These are phyloP conservation scores for Trematomus bernacchii DNA, from an alignment of 2,797 vertebrate species.

Conservation along the genomic window DNA sequence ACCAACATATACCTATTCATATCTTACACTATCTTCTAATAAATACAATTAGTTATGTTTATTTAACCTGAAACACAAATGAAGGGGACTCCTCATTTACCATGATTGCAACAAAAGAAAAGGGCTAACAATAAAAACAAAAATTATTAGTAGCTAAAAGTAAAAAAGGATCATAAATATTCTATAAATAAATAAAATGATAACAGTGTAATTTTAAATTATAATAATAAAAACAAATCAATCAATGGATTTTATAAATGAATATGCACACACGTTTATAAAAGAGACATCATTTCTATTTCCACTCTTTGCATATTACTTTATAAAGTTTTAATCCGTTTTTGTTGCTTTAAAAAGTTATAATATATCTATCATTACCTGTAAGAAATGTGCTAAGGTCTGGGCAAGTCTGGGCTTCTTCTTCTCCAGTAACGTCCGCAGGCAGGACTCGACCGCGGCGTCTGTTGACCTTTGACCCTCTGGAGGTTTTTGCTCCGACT, in stretches of 20 bases:
- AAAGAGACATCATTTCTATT: neutral
- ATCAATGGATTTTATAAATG: neutral
- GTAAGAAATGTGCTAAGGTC: slow-evolving; percentile 83
- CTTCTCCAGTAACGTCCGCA: slow-evolving; percentile 85
- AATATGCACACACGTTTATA: neutral
- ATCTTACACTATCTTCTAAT: too few relatives aligned
- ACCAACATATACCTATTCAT: too few relatives aligned
- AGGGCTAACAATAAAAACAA: too few relatives aligned
- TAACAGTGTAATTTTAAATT: too few relatives aligned
- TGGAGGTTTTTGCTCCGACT: slow-evolving; percentile 70
- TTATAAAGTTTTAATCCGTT: neutral
- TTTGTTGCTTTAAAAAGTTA: neutral
- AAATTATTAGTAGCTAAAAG: too few relatives aligned
- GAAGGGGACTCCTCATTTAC: too few relatives aligned
- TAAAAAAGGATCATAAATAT: too few relatives aligned
- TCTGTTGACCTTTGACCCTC: slow-evolving; percentile 53
- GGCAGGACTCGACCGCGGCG: slow-evolving; percentile 81
- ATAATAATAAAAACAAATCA: too few relatives aligned
- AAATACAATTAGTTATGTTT: too few relatives aligned
- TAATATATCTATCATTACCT: slow-evolving; percentile 59
- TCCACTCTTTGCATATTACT: neutral
- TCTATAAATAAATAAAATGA: too few relatives aligned
- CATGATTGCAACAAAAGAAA: too few relatives aligned
- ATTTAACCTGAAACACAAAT: too few relatives aligned
- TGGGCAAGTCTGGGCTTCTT: slow-evolving; percentile 86